phyloP scores from a whole-genome alignment of 92 coral and sea anemone genomes.

The Actinernus sp. region DNA sequence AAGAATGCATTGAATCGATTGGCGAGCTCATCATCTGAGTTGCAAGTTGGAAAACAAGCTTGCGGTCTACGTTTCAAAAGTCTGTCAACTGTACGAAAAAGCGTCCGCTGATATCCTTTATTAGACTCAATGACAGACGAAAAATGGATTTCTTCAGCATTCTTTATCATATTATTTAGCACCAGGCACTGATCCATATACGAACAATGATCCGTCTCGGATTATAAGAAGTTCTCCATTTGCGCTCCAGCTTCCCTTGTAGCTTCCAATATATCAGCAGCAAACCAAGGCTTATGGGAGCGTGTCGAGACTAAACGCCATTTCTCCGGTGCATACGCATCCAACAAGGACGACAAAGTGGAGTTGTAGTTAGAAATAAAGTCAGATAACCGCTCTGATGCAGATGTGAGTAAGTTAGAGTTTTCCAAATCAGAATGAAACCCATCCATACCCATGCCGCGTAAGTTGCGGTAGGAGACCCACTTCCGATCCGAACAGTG shows the following conservation, averaged over 20 bases:
- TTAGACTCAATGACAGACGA: slow-evolving; percentile 1
- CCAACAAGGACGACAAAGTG: neutral
- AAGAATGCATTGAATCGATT: no score
- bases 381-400: neutral
- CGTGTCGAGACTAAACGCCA: no score
- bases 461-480: no score
- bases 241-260: no score
- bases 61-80: neutral
- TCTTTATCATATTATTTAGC: slow-evolving; percentile 1
- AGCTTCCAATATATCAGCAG: no score
- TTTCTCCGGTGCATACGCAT: no score
- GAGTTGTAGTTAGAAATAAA: neutral
- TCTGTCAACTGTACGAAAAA: slow-evolving; percentile 1
- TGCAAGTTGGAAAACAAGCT: neutral
- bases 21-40: no score
- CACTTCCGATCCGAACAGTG: no score
- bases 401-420: neutral
- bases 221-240: no score
- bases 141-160: slow-evolving; percentile 8
- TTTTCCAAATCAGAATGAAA: neutral
- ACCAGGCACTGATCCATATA: neutral
- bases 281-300: no score
- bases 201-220: no score
- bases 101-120: neutral
- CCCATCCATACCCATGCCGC: neutral